Base-by-base conservation (phyloP, 2,797 vertebrate genomes). In the Telmatherina bonti region DNA sequence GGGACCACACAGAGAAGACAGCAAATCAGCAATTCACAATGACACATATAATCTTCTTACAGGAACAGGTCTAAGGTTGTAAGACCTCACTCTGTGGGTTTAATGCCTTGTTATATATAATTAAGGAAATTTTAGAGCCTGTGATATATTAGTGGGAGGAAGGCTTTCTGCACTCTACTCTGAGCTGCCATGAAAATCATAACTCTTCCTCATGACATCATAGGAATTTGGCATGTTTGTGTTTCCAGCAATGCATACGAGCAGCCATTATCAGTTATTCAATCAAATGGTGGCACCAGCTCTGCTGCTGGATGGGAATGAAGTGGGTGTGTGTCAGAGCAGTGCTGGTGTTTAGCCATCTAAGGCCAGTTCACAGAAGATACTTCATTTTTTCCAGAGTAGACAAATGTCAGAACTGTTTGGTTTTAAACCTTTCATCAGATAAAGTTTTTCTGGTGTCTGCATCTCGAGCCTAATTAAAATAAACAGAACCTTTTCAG, bases 321-420 rank as follows among this genome's bases (percentile, higher is more conserved):
- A 26, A 15, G 24, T 52, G 74, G 51, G 70, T 67, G 59, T 47
- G 83, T 70, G 70, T 72, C 30, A 30, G 54, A 45, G 35, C 49
- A 56, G 66, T 57, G 36, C 51, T 12, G 43, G 35, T 47, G n/a
- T 81, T 73, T 41, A 63, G 38, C 57, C n/a, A 49, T 68, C 64
- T 10, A 29, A 70, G 67, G 65, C 51, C 35, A 27, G 65, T 69
- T 77, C 57, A 74, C 70, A 74, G 70, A 62, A 30, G 29, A 55
- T 64, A 71, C 18, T 24, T 81, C n/a, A 56, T 22, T 62, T 84
- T 84, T 85, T 84, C 72, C 71, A 55, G 77, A 81, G 33, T 74
- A 67, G 65, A 74, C 35, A 74, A 51, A 68, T 13, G 26, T 78
- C 64, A 70, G 18, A 63, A 66, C 16, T 53, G 18, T 62, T 62